phyloP scores from a whole-genome alignment of 2,888 invertebrate species.

The Pycnomerus fuliginosus region DNA sequence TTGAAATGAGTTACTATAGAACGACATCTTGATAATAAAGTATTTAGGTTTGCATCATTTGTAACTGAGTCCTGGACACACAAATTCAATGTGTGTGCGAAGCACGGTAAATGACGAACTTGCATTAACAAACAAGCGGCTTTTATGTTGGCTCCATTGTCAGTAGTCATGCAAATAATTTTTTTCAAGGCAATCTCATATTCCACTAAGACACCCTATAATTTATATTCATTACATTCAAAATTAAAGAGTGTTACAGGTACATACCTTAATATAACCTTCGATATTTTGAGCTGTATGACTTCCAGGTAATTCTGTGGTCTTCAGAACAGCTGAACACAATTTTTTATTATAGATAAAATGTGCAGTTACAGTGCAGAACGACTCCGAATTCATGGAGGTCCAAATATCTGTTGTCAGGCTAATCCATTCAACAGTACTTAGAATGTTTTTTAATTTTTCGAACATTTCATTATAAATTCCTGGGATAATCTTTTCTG shows the following conservation, averaged over 20 bases:
- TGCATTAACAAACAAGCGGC: conserved; percentile 32
- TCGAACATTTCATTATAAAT: conserved; percentile 15
- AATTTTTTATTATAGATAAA: conserved; percentile 30
- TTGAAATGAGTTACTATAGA: conserved; percentile 27
- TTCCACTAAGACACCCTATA: too few relatives aligned
- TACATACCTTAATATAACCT: conserved; percentile 12
- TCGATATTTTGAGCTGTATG: conserved; percentile 28
- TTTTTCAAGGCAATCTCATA: too few relatives aligned
- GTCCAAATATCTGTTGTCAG: conserved; percentile 39
- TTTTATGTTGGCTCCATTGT: conserved; percentile 38
- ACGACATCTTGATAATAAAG: conserved; percentile 26
- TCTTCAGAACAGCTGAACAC: conserved; percentile 23
- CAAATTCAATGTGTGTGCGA: conserved; percentile 35
- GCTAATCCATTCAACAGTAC: conserved; percentile 22
- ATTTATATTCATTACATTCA: conserved; percentile 31
- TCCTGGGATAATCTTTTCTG: conserved; percentile 24
- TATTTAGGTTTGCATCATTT: conserved; percentile 2
- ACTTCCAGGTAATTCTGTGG: conserved; percentile 25
- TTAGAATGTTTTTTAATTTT: conserved; percentile 25
- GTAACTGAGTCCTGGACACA: conserved; percentile 19
- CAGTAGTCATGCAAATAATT: conserved; percentile 33
- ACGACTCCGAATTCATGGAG: conserved; percentile 32
- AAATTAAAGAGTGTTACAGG: too few relatives aligned
- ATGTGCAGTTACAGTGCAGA: conserved; percentile 33
- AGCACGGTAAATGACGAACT: conserved; percentile 34